A percentile compares a stretch with the other conserved stretches of the same genome.
Evolutionary conservation across 2,113 vertebrate species (phyloP).

Genomic region (Callorhinus ursinus): DNA sequence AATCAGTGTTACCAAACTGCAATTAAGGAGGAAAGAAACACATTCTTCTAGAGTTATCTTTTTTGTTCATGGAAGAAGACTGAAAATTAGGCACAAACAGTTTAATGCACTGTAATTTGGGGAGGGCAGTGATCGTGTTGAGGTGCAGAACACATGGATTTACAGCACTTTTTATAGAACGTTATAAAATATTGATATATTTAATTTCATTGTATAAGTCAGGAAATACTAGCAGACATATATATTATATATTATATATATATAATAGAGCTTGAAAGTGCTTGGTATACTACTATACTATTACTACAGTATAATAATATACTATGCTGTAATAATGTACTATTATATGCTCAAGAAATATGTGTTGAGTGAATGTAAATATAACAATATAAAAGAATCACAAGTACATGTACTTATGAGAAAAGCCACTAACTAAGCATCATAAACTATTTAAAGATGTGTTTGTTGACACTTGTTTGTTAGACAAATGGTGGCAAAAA

Average conservation of each 20-base stretch:
- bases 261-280: neutral
- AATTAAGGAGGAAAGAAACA: neutral
- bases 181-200: neutral
- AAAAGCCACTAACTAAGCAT: neutral
- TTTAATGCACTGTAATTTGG: neutral
- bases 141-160: neutral
- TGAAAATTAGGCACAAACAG: neutral
- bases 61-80: neutral
- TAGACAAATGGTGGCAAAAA: neutral
- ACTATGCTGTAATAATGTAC: neutral
- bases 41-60: neutral
- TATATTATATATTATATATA: neutral
- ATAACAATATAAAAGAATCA: slow-evolving; percentile 22
- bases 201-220: neutral
- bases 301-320: neutral
- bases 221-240: neutral
- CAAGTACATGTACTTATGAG: neutral
- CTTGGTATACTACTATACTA: neutral
- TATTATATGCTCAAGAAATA: neutral
- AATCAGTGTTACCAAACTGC: neutral
- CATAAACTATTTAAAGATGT: neutral
- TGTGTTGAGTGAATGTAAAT: neutral
- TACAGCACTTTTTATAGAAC: neutral
- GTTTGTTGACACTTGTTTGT: neutral
- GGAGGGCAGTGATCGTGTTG: neutral